Evolutionary conservation across 2,888 invertebrate species (phyloP).

Genomic region (Drosophila peninsularis): DNA sequence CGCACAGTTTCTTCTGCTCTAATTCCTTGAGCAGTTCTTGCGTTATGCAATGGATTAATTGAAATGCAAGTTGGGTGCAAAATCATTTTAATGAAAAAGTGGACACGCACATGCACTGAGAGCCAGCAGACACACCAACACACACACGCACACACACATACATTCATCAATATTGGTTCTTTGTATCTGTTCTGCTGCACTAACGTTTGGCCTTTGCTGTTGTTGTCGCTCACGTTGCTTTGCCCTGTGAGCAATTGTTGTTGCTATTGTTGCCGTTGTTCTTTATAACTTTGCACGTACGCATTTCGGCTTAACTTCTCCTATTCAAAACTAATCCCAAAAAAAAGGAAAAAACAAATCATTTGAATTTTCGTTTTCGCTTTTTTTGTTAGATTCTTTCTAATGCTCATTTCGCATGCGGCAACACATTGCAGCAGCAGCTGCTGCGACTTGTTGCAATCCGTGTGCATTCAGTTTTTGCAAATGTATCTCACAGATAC

Average conservation of each 20-base stretch:
- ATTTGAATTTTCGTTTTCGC: neutral
- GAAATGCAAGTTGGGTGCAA: slow-evolving; percentile 59
- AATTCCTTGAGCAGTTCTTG: slow-evolving; percentile 7
- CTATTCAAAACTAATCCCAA: slow-evolving; percentile 36
- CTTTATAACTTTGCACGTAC: slow-evolving; percentile 71
- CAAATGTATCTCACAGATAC: slow-evolving; percentile 31
- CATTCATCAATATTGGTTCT: slow-evolving; percentile 8
- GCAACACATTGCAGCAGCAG: slow-evolving; percentile 40
- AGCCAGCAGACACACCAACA: slow-evolving; percentile 11
- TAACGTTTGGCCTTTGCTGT: slow-evolving; percentile 15
- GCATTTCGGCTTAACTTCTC: slow-evolving; percentile 35
- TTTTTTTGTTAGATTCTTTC: slow-evolving; percentile 17
- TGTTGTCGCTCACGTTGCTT: slow-evolving; percentile 35
- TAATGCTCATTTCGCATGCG: slow-evolving; percentile 48
- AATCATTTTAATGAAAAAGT: slow-evolving; percentile 53
- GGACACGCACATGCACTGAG: slow-evolving; percentile 61
- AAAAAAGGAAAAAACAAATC: slow-evolving; percentile 6
- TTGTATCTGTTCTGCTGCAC: slow-evolving; percentile 20
- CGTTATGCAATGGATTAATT: slow-evolving; percentile 63
- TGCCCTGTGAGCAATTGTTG: slow-evolving; percentile 34
- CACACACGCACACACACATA: neutral
- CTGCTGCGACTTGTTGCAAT: slow-evolving; percentile 38
- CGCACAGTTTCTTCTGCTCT: slow-evolving; percentile 1
- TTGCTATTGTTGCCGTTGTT: slow-evolving; percentile 27
- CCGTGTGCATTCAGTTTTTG: neutral